phyloP scores from a whole-genome alignment of 1,140 invertebrate species.

The Teleogryllus occipitalis region DNA sequence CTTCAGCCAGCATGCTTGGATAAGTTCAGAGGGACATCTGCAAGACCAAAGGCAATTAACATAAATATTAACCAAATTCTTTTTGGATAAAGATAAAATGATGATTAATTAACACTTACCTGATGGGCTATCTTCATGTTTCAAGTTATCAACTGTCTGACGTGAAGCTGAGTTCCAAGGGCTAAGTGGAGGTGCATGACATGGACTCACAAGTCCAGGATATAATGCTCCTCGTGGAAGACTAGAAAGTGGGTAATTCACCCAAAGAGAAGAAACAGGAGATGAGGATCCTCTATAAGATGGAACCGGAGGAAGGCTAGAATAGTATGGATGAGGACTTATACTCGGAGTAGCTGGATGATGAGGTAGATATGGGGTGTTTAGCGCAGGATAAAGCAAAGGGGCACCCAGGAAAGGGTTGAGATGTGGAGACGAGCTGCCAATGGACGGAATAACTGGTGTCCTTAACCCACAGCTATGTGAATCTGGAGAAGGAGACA shows the following conservation, averaged over 20 bases:
- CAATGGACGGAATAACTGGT: constrained; percentile 21
- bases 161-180: constrained; percentile 17
- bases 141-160: constrained; percentile 23
- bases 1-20: constrained; percentile 37
- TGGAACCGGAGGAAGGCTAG: constrained; percentile 16
- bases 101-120: constrained; percentile 14
- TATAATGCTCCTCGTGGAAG: constrained; percentile 24
- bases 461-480: constrained; percentile 15
- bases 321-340: constrained; percentile 18
- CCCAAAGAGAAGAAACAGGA: constrained; percentile 23
- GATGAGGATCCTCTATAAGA: constrained; percentile 20
- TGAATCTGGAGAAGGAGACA: constrained; percentile 23
- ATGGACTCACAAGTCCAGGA: constrained; percentile 17
- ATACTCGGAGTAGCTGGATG: constrained; percentile 10
- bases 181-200: constrained; percentile 18
- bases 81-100: neutral
- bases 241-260: constrained; percentile 26
- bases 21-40: constrained; percentile 43
- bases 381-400: constrained; percentile 21
- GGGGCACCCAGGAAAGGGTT: constrained; percentile 19
- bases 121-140: constrained; percentile 22
- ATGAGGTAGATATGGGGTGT: constrained; percentile 23
- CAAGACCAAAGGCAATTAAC: constrained; percentile 25
- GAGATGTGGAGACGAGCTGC: constrained; percentile 12
- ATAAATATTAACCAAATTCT: neutral